These are phyloP conservation scores for Hydrochoerus hydrochaeris DNA, from an alignment of 2,113 vertebrate species.

Conservation along the genomic window DNA sequence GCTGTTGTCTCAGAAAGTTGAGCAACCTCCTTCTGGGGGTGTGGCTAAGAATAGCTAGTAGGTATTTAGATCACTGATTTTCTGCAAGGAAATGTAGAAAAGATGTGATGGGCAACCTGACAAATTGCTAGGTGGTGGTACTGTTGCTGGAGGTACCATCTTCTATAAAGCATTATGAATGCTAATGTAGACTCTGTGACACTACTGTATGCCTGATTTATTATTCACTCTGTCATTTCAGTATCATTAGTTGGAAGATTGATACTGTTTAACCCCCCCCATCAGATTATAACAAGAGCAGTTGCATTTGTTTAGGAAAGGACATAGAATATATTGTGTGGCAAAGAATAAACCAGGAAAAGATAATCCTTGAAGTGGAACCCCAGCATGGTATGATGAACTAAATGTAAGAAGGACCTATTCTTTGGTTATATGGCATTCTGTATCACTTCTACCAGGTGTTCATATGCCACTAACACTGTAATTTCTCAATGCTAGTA, in stretches of 20 bases:
- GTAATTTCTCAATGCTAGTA: slow-evolving; percentile 12
- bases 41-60: background rate
- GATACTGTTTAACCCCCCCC: background rate
- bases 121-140: background rate
- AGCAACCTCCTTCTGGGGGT: background rate
- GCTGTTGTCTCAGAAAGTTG: background rate
- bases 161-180: background rate
- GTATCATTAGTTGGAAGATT: background rate
- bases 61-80: background rate
- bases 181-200: background rate
- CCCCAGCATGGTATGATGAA: background rate
- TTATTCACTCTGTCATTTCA: background rate
- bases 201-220: background rate
- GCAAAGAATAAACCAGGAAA: slow-evolving; percentile 33
- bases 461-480: background rate
- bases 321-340: background rate
- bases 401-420: background rate
- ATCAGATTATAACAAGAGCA: background rate
- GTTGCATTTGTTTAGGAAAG: slow-evolving; percentile 25
- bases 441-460: background rate
- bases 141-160: background rate
- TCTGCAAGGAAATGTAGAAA: background rate
- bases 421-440: background rate
- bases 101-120: background rate
- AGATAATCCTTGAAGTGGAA: background rate